Base-by-base conservation (phyloP, 2,888 invertebrate species). In the Drosophila kanekoi region DNA sequence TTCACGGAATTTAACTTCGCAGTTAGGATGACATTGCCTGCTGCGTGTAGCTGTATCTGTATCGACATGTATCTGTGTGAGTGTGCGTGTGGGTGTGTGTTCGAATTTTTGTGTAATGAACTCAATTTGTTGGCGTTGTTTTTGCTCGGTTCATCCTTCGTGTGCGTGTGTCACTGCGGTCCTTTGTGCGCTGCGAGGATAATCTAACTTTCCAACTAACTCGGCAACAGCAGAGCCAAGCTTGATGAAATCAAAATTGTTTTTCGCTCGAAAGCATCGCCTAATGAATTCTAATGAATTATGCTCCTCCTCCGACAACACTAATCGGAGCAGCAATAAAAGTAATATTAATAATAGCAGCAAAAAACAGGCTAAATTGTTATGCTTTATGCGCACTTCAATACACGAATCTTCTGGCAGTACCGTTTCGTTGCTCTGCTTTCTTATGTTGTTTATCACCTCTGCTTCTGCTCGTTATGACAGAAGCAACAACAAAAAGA, bases 201-300 rank as follows among this genome's bases (percentile, higher is more conserved):
- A 84, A 84, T 84, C 81, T 66, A 87, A 87, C 81, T 84, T 89
- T 89, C 87, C 87, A 79, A 73, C 89, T 79, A 85, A 87, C 62
- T 81, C 56, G 56, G 38, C 70, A 64, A 63, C 32, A 16, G 32
- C 41, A 43, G 47, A 52, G 48, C 61, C 56, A 58, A 67, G 63
- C 68, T 61, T 64, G 54, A 45, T 53, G 59, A 63, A 61, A 60
- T 64, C 38, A 60, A 66, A 84, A 79, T 81, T 87, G 73, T 53
- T 68, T 66, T 76, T 85, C 68, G 77, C 79, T 53, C 67, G 82
- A 85, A 76, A 84, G 63, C 64, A 59, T 38, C 59, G 52, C 57
- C 64, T 56, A 65, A 43, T 68, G 65, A 59, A 70, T 79, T 88
- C 82, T 51, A 74, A 59, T 74, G 77, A 88, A 88, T 69, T 72